phyloP scores from a whole-genome alignment of 2,888 invertebrate genomes.

The Melieria crassipennis region DNA sequence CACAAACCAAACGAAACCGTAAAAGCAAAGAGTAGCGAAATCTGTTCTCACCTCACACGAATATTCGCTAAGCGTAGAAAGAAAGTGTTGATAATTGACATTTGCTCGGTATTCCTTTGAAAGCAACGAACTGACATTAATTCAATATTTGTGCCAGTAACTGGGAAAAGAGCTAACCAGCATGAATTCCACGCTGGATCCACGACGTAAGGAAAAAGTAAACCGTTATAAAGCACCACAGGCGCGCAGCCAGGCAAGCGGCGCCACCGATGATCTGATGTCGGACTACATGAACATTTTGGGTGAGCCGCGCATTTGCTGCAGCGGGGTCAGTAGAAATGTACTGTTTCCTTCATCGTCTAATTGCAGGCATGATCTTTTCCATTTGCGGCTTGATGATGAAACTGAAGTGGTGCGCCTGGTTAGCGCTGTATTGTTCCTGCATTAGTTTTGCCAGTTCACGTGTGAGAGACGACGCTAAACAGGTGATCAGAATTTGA shows the following conservation, averaged over 20 bases:
- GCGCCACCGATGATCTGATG: constrained; percentile 87
- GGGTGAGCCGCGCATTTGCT: constrained; percentile 65
- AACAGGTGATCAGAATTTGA: constrained; percentile 75
- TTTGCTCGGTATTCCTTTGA: neutral
- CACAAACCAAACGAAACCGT: too few relatives aligned
- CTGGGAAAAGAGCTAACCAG: neutral
- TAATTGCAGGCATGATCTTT: constrained; percentile 89
- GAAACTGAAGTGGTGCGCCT: constrained; percentile 99
- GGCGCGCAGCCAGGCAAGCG: constrained; percentile 70
- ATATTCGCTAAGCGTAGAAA: too few relatives aligned
- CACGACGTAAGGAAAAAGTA: constrained; percentile 77
- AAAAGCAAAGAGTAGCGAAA: too few relatives aligned
- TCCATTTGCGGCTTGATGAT: constrained; percentile 99
- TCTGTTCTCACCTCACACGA: too few relatives aligned
- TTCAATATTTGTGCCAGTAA: neutral
- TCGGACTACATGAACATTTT: constrained; percentile 99
- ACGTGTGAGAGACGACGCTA: constrained; percentile 95
- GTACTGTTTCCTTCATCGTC: neutral
- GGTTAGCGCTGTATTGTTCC: constrained; percentile 98
- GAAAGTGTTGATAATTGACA: neutral
- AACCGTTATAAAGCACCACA: constrained; percentile 75
- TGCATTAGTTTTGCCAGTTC: constrained; percentile 99
- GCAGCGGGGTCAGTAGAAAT: neutral
- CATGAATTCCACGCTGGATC: constrained; percentile 67
- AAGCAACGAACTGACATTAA: neutral